These are phyloP conservation scores for Trematomus loennbergii DNA, from an alignment of 2,113 vertebrate species.

Conservation along the genomic window DNA sequence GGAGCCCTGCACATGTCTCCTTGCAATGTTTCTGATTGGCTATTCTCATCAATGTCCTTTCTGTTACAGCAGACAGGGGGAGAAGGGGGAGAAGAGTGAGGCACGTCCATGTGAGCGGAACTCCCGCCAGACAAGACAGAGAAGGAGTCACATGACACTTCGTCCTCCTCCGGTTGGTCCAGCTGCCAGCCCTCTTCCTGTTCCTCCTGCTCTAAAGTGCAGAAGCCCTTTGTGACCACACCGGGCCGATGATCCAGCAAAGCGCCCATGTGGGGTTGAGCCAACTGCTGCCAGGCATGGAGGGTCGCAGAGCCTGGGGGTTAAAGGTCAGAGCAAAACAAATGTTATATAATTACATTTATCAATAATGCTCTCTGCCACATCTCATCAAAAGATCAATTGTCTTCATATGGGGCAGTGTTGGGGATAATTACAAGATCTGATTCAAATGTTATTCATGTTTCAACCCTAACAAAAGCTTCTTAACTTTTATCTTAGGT, in stretches of 20 bases:
- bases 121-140: constrained; percentile 74
- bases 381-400: background rate
- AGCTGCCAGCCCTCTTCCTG: constrained; percentile 90
- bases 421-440: background rate
- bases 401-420: background rate
- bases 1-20: background rate
- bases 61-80: constrained; percentile 77
- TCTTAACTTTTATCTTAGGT: background rate
- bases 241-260: constrained; percentile 94
- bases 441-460: background rate
- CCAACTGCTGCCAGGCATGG: constrained; percentile 98
- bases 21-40: constrained; percentile 23
- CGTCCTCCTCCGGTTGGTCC: constrained; percentile 97
- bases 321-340: constrained; percentile 2
- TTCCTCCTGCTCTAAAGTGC: constrained; percentile 89
- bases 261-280: constrained; percentile 96
- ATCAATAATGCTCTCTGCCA: background rate
- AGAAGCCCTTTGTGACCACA: constrained; percentile 98
- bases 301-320: constrained; percentile 94
- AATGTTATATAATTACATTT: constrained; percentile 3
- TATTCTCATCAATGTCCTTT: constrained; percentile 68
- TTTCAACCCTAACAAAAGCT: background rate
- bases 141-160: constrained; percentile 89
- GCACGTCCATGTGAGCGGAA: constrained; percentile 84
- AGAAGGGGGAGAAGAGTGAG: constrained; percentile 87